Evolutionary conservation across 1,140 invertebrate species (phyloP), one percentile per base, ranked within the genome.

Genomic region (Caenorhabditis latens): DNA sequence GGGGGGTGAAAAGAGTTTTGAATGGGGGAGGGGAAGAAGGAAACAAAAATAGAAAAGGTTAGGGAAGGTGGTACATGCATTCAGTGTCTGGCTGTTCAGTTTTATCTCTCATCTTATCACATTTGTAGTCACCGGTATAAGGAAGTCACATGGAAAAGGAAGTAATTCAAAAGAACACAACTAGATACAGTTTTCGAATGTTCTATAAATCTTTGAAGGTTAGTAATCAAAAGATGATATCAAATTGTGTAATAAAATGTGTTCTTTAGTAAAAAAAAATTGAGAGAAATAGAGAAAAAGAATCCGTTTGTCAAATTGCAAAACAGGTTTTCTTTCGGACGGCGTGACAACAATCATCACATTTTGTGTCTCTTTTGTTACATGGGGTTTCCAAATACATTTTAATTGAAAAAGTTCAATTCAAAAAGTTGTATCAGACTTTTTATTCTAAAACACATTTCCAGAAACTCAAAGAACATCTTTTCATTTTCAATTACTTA

Each of bases 171-270:
- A 58, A 58, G 7, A n/a, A 58, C 4, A n/a, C 8, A 58, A n/a
- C 3, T 53, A 58, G 50, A 53, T 53, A 53, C 50, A 16, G 16
- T 2, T 53, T 53, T 16, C 9, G 16, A 53, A 53, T 9, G 6
- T 14, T n/a, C 19, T 16, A 63, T 63, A 21, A 40, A 40, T 63
- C 61, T 63, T 63, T 63, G 61, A 63, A 63, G 14, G 14, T 21
- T 21, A 32, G 14, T 63, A 14, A 63, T 63, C 61, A 63, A 40
- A 32, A 63, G 61, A 63, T 63, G 61, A 63, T 63, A 63, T 63
- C 21, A 63, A 63, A 63, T 32, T 63, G 19, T 58, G 61, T 24
- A 24, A 63, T 8, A 63, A 14, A 32, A 32, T 63, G 61, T 40
- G 24, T 63, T 63, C 21, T 63, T 63, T 63, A 4, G 14, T 11